Evolutionary conservation across 2,797 vertebrate species (phyloP).

Genomic region (Pipistrellus pipistrellus): DNA sequence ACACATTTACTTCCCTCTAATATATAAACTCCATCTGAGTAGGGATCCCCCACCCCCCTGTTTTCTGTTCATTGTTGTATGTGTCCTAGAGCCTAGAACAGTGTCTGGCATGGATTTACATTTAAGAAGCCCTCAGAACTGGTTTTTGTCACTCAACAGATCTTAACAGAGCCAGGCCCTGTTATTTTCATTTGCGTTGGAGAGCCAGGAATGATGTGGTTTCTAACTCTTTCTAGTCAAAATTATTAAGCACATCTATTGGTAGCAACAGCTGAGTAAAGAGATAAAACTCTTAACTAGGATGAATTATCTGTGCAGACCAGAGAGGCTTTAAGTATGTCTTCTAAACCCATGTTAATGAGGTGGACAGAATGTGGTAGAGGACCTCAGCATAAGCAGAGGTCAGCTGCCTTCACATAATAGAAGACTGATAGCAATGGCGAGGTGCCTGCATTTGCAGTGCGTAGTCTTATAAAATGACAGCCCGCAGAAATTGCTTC

Average conservation of each 20-base stretch:
- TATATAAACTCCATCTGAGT: neutral
- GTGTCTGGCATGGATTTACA: neutral
- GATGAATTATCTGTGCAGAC: neutral
- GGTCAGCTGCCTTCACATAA: neutral
- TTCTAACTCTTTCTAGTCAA: neutral
- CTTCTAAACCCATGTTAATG: neutral
- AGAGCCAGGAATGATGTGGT: neutral
- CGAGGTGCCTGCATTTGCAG: neutral
- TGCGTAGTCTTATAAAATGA: neutral
- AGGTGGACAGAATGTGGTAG: neutral
- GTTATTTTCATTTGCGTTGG: slow-evolving; percentile 15
- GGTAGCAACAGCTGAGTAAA: neutral
- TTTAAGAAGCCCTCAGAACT: neutral
- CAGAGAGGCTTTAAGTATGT: neutral
- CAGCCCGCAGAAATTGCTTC: slow-evolving; percentile 30
- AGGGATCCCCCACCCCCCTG: neutral
- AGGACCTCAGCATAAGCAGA: neutral
- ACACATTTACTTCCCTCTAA: neutral
- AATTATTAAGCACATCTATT: slow-evolving; percentile 9
- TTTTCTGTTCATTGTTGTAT: neutral
- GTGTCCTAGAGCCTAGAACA: neutral
- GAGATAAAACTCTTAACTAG: slow-evolving; percentile 25
- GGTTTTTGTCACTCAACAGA: neutral
- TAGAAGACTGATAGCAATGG: neutral
- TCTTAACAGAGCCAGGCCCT: neutral